phyloP scores from a whole-genome alignment of 2,797 vertebrate species.

The Anolis apletophallus region DNA sequence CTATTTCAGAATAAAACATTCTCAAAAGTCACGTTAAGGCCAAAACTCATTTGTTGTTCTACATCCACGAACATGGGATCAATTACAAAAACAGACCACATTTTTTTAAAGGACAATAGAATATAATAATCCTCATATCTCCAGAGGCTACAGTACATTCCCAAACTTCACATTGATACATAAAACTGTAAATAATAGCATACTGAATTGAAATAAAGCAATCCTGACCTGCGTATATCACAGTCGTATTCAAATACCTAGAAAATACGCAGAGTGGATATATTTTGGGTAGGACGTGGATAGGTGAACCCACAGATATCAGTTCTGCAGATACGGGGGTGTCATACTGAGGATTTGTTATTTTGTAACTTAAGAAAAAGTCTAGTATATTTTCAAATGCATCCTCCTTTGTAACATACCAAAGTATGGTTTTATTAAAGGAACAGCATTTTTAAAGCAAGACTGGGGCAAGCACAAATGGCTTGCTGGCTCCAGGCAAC shows the following conservation, averaged over 20 bases:
- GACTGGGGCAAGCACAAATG: background rate
- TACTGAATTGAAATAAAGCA: no score
- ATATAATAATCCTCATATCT: no score
- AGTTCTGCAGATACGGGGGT: no score
- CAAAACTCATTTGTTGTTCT: background rate
- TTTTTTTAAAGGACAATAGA: background rate
- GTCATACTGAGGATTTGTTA: no score
- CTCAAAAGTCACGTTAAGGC: background rate
- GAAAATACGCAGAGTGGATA: no score
- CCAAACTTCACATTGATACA: no score
- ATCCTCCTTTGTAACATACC: background rate
- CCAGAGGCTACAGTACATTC: no score
- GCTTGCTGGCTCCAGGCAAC: background rate
- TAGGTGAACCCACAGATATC: no score
- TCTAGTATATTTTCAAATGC: background rate
- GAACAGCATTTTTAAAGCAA: background rate
- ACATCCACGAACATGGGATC: background rate
- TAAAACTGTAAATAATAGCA: no score
- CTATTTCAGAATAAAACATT: background rate
- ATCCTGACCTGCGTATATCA: no score
- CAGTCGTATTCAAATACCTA: no score
- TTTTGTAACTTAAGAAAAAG: background rate
- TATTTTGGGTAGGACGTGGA: no score
- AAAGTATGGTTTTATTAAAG: background rate
- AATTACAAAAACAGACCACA: background rate